Conservation (phyloP, 2,888 invertebrate species). For the Megaustenia siamemsis region DNA sequence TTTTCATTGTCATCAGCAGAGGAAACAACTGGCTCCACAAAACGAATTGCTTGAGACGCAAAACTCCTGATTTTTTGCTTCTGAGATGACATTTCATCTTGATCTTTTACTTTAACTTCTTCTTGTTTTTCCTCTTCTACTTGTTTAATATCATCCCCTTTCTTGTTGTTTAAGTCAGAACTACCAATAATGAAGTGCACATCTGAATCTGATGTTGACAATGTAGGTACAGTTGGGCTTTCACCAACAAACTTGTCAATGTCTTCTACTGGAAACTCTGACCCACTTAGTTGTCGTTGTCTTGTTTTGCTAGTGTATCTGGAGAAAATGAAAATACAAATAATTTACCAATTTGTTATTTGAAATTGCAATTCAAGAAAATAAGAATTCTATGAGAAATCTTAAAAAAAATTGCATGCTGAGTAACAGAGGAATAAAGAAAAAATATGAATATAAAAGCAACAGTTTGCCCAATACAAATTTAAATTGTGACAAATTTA, state of each 20-base stretch:
- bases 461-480: too few species aligned
- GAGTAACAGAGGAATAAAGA: too few species aligned
- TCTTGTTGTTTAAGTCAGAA: constrained; percentile 37
- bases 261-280: constrained; percentile 56
- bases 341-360: not conserved
- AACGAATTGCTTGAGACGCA: constrained; percentile 53
- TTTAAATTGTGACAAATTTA: too few species aligned
- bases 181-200: constrained; percentile 46
- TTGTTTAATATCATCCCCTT: not conserved
- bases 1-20: constrained; percentile 3
- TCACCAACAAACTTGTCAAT: constrained; percentile 59
- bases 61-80: constrained; percentile 51
- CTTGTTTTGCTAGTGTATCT: constrained; percentile 69
- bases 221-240: constrained; percentile 46
- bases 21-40: constrained; percentile 53
- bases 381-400: too few species aligned
- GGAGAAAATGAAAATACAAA: not conserved
- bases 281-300: constrained; percentile 55
- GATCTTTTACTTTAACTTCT: not conserved
- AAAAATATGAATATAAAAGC: too few species aligned
- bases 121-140: not conserved
- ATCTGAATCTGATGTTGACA: constrained; percentile 65
- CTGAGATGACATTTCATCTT: constrained; percentile 45
- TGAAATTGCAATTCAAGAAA: too few species aligned
- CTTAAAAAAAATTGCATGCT: too few species aligned